phyloP scores from a whole-genome alignment of 2,797 vertebrate genomes.

The Geotria australis region DNA sequence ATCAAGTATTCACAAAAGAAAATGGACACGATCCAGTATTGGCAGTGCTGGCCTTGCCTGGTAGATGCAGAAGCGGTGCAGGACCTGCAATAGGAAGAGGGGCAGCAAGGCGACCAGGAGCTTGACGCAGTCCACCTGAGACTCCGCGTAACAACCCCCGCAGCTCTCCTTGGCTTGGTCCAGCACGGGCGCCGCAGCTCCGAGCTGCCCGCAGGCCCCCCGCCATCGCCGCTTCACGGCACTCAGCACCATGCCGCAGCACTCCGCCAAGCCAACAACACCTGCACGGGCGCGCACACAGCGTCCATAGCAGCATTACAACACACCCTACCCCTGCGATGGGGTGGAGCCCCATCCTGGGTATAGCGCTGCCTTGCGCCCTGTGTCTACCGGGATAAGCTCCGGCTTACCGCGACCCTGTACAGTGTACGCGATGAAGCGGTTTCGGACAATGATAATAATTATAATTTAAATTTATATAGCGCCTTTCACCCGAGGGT shows the following conservation, averaged over 20 bases:
- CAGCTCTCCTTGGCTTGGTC: slow-evolving; percentile 46
- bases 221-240: slow-evolving; percentile 18
- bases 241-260: slow-evolving; percentile 26
- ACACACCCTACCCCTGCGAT: too few species aligned
- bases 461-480: too few species aligned
- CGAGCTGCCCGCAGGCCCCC: slow-evolving; percentile 14
- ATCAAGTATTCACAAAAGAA: too few species aligned
- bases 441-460: too few species aligned
- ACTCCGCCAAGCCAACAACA: slow-evolving; percentile 23
- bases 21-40: too few species aligned
- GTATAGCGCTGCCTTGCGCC: too few species aligned
- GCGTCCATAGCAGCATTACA: too few species aligned
- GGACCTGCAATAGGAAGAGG: slow-evolving; percentile 37
- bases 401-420: too few species aligned
- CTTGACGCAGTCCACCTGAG: slow-evolving; percentile 42
- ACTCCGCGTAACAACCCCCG: slow-evolving; percentile 32
- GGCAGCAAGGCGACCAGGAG: slow-evolving; percentile 33
- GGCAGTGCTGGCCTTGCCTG: slow-evolving; percentile 14
- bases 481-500: too few species aligned
- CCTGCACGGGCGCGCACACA: slow-evolving; percentile 10
- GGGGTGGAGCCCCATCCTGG: too few species aligned
- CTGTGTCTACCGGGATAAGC: too few species aligned
- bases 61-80: slow-evolving; percentile 38
- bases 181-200: slow-evolving; percentile 20
- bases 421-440: too few species aligned